Conservation (phyloP, 2,113 vertebrate genomes). For the Pomatorhinus ruficollis region DNA sequence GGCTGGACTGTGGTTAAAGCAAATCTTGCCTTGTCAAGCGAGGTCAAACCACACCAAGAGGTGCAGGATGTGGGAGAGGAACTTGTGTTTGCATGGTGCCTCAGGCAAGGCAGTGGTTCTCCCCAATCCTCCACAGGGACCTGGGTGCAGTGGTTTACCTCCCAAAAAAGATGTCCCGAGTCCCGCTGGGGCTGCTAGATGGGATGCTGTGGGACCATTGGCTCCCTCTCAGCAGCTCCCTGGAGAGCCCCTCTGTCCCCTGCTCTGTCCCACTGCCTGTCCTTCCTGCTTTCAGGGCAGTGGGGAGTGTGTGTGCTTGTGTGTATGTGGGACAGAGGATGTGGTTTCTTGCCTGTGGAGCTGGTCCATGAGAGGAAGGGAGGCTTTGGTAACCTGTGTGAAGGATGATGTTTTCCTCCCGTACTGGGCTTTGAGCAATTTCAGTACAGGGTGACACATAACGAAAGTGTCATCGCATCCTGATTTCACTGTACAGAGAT, state of each 20-base stretch:
- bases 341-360: neutral
- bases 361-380: neutral
- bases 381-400: neutral
- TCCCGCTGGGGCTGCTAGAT: neutral
- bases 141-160: rapidly evolving
- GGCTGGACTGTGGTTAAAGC: neutral
- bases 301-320: rapidly evolving
- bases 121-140: rapidly evolving
- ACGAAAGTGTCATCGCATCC: neutral
- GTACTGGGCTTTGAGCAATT: neutral
- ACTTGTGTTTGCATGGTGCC: neutral
- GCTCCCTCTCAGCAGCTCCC: neutral
- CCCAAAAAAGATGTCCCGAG: rapidly evolving
- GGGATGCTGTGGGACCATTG: neutral
- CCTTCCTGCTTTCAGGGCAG: neutral
- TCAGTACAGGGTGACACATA: neutral
- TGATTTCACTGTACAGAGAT: neutral
- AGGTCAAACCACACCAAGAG: neutral
- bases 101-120: neutral
- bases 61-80: neutral
- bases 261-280: neutral
- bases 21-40: neutral
- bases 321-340: neutral
- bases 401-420: neutral
- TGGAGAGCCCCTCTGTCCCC: too few relatives aligned